phyloP scores from a whole-genome alignment of 2,113 vertebrate species.

The Equus quagga region DNA sequence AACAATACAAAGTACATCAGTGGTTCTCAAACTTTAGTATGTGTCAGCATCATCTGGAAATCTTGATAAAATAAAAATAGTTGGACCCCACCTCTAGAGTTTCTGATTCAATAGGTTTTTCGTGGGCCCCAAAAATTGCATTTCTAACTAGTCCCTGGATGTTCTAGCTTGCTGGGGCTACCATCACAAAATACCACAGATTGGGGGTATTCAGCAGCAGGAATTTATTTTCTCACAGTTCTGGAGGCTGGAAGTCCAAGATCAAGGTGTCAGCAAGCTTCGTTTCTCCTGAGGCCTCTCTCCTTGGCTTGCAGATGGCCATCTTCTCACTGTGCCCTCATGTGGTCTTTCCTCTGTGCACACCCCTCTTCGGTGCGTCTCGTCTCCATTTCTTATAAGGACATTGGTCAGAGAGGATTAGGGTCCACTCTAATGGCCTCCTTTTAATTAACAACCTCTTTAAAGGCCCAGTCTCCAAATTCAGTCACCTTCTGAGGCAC shows the following conservation, averaged over 20 bases:
- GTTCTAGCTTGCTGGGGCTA: not conserved
- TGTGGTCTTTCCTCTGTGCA: not conserved
- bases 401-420: not conserved
- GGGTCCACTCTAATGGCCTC: not conserved
- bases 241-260: not conserved
- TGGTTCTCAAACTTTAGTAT: not conserved
- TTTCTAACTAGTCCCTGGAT: not conserved
- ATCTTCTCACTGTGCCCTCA: not conserved
- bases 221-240: not conserved
- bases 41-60: not conserved
- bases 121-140: not conserved
- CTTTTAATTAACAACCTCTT: not conserved
- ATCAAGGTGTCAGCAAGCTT: not conserved
- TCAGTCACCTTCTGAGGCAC: not conserved
- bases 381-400: not conserved
- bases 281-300: not conserved
- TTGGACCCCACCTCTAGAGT: not conserved
- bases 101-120: not conserved
- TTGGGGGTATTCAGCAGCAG: not conserved
- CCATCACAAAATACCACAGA: not conserved
- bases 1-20: not conserved
- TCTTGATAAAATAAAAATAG: constrained; percentile 1
- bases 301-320: not conserved
- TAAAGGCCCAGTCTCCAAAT: not conserved
- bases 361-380: not conserved